phyloP scores from a whole-genome alignment of 2,888 invertebrate species.

The Cephus runcator region DNA sequence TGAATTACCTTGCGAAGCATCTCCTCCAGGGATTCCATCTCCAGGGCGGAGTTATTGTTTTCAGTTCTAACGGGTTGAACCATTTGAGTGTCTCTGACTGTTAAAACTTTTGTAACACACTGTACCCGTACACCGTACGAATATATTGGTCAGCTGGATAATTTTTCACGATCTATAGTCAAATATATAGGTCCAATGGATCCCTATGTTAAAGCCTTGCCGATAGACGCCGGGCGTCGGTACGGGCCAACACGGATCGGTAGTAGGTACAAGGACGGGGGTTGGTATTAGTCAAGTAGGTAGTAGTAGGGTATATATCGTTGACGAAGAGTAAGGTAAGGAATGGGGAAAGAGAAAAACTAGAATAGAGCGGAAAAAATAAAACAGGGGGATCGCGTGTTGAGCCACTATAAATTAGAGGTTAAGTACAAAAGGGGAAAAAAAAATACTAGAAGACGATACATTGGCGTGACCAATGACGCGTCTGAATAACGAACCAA shows the following conservation, averaged over 20 bases:
- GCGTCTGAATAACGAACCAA: no score
- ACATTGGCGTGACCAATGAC: neutral
- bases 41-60: slow-evolving; percentile 72
- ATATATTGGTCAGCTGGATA: no score
- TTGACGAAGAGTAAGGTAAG: neutral
- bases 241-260: no score
- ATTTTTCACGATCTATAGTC: no score
- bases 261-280: no score
- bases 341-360: slow-evolving; percentile 12
- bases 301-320: no score
- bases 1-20: slow-evolving; percentile 79
- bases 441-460: slow-evolving; percentile 21
- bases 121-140: no score
- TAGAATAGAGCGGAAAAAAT: slow-evolving; percentile 7
- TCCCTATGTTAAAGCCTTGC: no score
- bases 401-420: slow-evolving; percentile 28
- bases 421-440: slow-evolving; percentile 19
- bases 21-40: slow-evolving; percentile 82
- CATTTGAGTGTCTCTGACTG: slow-evolving; percentile 53
- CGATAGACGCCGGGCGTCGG: no score
- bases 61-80: slow-evolving; percentile 65
- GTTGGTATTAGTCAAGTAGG: no score
- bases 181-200: no score
- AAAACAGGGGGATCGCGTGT: slow-evolving; percentile 26
- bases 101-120: slow-evolving; percentile 35